Conservation (phyloP, 1,140 invertebrate genomes). For the Trichoplusia ni region DNA sequence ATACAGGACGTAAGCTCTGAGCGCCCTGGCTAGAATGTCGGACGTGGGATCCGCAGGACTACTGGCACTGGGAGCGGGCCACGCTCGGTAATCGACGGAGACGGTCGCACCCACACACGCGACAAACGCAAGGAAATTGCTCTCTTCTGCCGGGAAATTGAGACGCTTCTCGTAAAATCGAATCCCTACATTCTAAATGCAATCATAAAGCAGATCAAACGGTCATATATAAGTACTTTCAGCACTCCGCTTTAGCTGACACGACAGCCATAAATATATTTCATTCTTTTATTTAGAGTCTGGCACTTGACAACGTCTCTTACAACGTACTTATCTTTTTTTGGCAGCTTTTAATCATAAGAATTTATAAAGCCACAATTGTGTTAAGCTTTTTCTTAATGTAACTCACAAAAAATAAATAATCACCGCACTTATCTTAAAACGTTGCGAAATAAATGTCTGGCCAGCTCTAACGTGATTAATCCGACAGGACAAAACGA, state of each 20-base stretch:
- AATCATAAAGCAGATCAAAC: slow-evolving; percentile 22
- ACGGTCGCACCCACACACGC: slow-evolving; percentile 13
- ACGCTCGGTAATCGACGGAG: slow-evolving; percentile 14
- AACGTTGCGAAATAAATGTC: slow-evolving; percentile 10
- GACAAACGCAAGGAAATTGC: slow-evolving; percentile 65
- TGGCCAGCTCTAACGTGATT: slow-evolving; percentile 44
- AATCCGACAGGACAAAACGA: slow-evolving; percentile 41
- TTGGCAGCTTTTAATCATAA: neutral
- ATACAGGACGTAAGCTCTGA: slow-evolving; percentile 5
- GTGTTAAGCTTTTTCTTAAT: neutral
- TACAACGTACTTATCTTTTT: neutral
- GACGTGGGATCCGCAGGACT: slow-evolving; percentile 10
- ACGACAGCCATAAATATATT: neutral
- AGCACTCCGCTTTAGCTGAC: neutral
- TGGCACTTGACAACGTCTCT: neutral
- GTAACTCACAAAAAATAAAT: neutral
- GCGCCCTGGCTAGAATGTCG: neutral
- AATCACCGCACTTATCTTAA: neutral
- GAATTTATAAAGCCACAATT: slow-evolving; percentile 10
- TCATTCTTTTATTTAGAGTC: neutral
- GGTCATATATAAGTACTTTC: slow-evolving; percentile 12
- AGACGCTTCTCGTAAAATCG: slow-evolving; percentile 55
- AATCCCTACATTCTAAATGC: slow-evolving; percentile 30
- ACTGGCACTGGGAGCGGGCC: neutral
- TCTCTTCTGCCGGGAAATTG: slow-evolving; percentile 56